Base-by-base conservation (phyloP, 2,113 vertebrate species). In the Eclectus roratus region DNA sequence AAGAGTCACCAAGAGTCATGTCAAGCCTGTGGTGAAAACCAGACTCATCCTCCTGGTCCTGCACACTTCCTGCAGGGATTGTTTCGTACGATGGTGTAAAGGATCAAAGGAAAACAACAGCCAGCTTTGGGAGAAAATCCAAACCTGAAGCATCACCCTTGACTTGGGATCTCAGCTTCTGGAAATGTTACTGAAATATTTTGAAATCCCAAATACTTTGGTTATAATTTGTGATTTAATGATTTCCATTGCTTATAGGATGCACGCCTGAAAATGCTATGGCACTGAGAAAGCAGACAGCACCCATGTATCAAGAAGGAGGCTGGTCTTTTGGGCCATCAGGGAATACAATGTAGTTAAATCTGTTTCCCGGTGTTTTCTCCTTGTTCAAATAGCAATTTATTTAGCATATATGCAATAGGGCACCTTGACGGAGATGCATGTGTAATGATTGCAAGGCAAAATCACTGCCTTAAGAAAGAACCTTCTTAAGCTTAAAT, bases 391-490 rank as follows among this genome's bases (percentile, higher is more conserved):
- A 86, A 35, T 5, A 88, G 29, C 55, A 71, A 55, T 46, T 74
- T 25, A 27, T 83, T 63, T 79, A 29, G n/a, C 69, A 47, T 21
- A 11, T 16, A 25, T 41, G 66, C 79, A 85, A 43, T 28, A 80
- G 68, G 71, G 58, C 94, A 17, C 80, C 60, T 71, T 43, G 60
- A 58, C 73, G 60, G 64, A 88, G 80, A 46, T 83, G 72, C 43
- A 43, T 16, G 82, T 83, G 33, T 23, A 66, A 19, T 3, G 12
- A 64, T 0, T 43, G 29, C 52, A 78, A 43, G 43, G 64, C 58
- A 88, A 61, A 82, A 58, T 50, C 69, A 8, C 43, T 80, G 72
- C 65, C 80, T 95, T 44, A 20, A 89, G 5, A 31, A 56, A 60
- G 60, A 88, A 47, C 69, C 52, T 60, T 43, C 33, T 31, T 20